Evolutionary conservation across 35 echinoderm and acorn worm genomes (phyloP).

Genomic region (Heliocidaris erythrogramma): DNA sequence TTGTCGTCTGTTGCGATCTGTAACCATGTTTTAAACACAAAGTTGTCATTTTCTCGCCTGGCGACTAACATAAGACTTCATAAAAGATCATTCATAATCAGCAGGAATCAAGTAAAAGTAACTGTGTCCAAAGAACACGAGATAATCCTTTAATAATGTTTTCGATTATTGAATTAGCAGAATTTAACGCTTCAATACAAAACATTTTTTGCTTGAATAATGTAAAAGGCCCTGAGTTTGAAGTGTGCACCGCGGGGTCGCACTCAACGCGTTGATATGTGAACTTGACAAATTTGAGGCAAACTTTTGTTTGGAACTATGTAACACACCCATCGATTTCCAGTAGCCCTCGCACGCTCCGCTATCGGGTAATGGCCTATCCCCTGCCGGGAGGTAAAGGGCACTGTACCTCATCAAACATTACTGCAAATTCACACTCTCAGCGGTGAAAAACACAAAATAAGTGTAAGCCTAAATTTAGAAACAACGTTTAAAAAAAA

Average conservation of each 20-base stretch:
- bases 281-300: slow-evolving; percentile 10
- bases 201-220: neutral
- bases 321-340: neutral
- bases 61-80: neutral
- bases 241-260: neutral
- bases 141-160: neutral
- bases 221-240: neutral
- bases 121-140: neutral
- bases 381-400: neutral
- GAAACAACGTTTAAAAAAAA: neutral
- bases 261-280: neutral
- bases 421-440: neutral
- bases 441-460: neutral
- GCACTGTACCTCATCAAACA: neutral
- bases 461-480: neutral
- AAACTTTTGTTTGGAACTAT: slow-evolving; percentile 5
- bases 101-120: neutral
- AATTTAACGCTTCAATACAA: neutral
- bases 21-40: neutral
- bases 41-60: neutral
- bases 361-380: neutral
- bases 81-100: neutral
- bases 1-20: neutral
- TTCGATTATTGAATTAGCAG: neutral
- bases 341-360: neutral